Evolutionary conservation across 2,888 invertebrate genomes (phyloP).

Genomic region (Eulithis prunata): DNA sequence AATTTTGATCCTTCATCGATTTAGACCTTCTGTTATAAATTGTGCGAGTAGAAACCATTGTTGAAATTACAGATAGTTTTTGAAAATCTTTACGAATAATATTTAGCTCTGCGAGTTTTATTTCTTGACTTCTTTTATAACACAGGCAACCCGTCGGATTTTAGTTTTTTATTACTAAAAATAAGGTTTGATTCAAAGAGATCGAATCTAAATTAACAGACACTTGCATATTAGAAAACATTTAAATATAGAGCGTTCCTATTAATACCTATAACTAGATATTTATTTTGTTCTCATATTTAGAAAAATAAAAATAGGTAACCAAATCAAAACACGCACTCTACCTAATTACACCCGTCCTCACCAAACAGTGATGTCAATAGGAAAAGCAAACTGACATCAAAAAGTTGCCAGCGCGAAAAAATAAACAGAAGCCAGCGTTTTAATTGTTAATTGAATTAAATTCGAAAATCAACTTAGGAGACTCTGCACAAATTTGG

Average conservation of each 20-base stretch:
- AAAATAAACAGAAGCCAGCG: conserved; percentile 70
- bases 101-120: too few species aligned
- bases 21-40: neutral
- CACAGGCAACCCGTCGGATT: too few species aligned
- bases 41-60: neutral
- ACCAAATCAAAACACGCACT: conserved; percentile 33
- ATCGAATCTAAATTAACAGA: too few species aligned
- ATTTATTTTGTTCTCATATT: neutral
- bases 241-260: too few species aligned
- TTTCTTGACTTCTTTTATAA: too few species aligned
- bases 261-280: too few species aligned
- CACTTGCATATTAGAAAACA: too few species aligned
- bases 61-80: neutral
- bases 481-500: conserved; percentile 54
- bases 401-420: conserved; percentile 63
- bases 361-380: conserved; percentile 49
- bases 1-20: conserved; percentile 50
- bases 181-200: too few species aligned
- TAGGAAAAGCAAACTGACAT: conserved; percentile 59
- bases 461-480: conserved; percentile 75
- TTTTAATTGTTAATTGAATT: conserved; percentile 82
- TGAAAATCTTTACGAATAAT: too few species aligned
- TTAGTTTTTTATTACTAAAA: too few species aligned
- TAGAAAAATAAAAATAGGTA: conserved; percentile 9
- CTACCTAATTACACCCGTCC: conserved; percentile 38